Conservation (phyloP, 1,140 invertebrate species). For the Diorhabda carinulata region DNA sequence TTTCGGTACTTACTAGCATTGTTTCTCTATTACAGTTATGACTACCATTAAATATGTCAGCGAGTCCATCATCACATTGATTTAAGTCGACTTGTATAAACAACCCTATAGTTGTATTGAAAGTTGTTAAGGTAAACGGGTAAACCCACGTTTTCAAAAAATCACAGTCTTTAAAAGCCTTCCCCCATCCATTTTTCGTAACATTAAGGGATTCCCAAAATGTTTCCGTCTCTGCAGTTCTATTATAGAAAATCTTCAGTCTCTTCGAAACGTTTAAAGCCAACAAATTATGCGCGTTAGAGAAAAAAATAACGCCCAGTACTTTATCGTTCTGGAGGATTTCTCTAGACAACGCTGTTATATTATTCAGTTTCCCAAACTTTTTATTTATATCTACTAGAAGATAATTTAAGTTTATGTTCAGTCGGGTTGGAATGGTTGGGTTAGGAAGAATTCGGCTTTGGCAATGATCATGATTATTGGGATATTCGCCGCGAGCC, state of each 20-base stretch:
- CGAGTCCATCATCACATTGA: slow-evolving; percentile 45
- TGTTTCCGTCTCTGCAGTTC: slow-evolving; percentile 30
- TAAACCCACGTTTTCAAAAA: slow-evolving; percentile 35
- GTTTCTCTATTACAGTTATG: slow-evolving; percentile 45
- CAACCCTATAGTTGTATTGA: slow-evolving; percentile 34
- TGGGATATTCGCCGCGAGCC: slow-evolving; percentile 12
- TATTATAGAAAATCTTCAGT: slow-evolving; percentile 32
- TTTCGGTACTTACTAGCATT: slow-evolving; percentile 41
- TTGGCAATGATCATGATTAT: slow-evolving; percentile 30
- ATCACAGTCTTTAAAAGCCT: slow-evolving; percentile 37
- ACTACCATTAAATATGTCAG: slow-evolving; percentile 42
- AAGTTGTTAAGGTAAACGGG: slow-evolving; percentile 27
- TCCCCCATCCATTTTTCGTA: slow-evolving; percentile 32
- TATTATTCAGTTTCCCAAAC: slow-evolving; percentile 21
- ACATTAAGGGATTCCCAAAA: slow-evolving; percentile 32
- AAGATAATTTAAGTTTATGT: slow-evolving; percentile 20
- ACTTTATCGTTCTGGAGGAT: slow-evolving; percentile 21
- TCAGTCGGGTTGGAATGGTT: slow-evolving; percentile 36
- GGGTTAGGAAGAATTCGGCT: slow-evolving; percentile 31
- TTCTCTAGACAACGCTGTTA: slow-evolving; percentile 22
- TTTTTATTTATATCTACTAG: slow-evolving; percentile 17
- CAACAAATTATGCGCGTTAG: slow-evolving; percentile 20
- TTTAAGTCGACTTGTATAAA: slow-evolving; percentile 44
- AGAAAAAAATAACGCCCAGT: slow-evolving; percentile 26
- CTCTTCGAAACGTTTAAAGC: slow-evolving; percentile 30